Evolutionary conservation across 2,888 invertebrate species (phyloP).

Genomic region (Eucriotettix oculatus): DNA sequence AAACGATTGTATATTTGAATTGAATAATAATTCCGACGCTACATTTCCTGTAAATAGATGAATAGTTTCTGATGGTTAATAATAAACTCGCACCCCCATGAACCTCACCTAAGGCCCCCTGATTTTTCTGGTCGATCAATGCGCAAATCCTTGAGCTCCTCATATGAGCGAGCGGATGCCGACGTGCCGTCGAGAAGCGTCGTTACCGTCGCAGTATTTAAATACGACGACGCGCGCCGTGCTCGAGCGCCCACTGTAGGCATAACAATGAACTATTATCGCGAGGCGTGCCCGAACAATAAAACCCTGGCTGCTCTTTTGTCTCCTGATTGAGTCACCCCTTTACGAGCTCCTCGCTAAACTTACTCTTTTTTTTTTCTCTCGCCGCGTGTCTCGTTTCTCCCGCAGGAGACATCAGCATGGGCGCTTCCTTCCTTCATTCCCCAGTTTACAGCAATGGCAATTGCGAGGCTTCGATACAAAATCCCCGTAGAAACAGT

Average conservation of each 20-base stretch:
- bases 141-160: no score
- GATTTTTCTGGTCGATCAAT: no score
- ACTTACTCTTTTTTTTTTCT: background rate
- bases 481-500: no score
- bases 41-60: no score
- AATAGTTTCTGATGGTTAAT: no score
- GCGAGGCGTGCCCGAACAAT: background rate
- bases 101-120: no score
- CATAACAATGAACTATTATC: background rate
- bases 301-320: background rate
- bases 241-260: background rate
- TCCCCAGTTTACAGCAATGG: no score
- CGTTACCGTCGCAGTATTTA: background rate
- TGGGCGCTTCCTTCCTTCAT: no score
- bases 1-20: no score
- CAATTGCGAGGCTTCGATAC: no score
- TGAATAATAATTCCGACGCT: no score
- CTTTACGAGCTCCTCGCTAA: background rate
- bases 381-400: background rate
- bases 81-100: no score
- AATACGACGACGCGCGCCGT: background rate
- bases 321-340: background rate
- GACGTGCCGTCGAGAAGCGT: background rate
- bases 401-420: background rate
- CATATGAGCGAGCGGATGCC: background rate